Base-by-base conservation (phyloP, 2,888 invertebrate genomes). In the Neria commutata region DNA sequence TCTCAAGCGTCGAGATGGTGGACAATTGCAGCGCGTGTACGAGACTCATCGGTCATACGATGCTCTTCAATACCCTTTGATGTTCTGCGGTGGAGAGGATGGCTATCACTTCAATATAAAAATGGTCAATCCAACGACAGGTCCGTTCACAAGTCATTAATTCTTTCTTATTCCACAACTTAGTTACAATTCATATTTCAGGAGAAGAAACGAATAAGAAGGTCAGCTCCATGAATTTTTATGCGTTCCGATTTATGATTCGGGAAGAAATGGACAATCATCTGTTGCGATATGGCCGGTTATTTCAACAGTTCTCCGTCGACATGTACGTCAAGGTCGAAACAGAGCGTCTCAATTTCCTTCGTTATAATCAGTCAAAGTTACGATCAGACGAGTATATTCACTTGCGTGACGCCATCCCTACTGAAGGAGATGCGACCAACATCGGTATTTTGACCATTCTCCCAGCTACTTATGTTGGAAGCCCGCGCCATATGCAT, bases 81-180 rank as follows among this genome's bases (percentile, higher is more conserved):
- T 57, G 19, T 61, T 54, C 21, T 58, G 58, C 40, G 42, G 52
- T 42, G 56, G 58, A 24, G 60, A 62, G 45, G 62, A 63, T 48
- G 63, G 56, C 17, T 66, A 65, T 53, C 45, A 65, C 47, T 61
- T 63, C 46, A 52, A 46, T 5, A 59, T 65, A 33, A 62, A 49
- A 49, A 54, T 54, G 51, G 51, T 21, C 10, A 34, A 47, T 37
- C 34, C 37, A n/a, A 5, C 21, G 5, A 53, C 40, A n/a, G 53
- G 25, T 53, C n/a, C n/a, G n/a, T n/a, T n/a, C n/a, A n/a, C n/a
- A 55, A 48, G n/a, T n/a, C n/a, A n/a, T n/a, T n/a, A n/a, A n/a
- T n/a, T n/a, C n/a, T n/a, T n/a, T n/a, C n/a, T n/a, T n/a, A n/a
- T n/a, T n/a, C n/a, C 11, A 29, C 29, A 29, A 29, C 29, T 29